phyloP scores from a whole-genome alignment of 1,140 invertebrate species.

The Drosophila nikananu region DNA sequence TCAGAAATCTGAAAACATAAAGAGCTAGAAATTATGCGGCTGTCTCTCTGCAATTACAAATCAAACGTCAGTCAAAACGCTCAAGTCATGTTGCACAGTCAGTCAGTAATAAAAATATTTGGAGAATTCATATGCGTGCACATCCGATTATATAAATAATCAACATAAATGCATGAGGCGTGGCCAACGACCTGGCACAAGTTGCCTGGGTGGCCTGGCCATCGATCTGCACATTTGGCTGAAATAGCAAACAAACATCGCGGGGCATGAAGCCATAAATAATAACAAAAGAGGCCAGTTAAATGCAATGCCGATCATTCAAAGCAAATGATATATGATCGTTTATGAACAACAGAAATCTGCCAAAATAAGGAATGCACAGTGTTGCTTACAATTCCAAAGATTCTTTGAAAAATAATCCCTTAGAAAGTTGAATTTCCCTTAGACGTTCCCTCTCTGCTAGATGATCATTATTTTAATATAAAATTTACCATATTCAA shows the following conservation, averaged over 20 bases:
- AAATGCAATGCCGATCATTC: slow-evolving; percentile 30
- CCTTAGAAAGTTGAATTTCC: too few species aligned
- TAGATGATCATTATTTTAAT: not conserved
- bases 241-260: slow-evolving; percentile 43
- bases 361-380: not conserved
- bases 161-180: slow-evolving; percentile 45
- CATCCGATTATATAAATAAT: slow-evolving; percentile 41
- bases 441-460: not conserved
- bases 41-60: slow-evolving; percentile 70
- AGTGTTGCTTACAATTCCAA: not conserved
- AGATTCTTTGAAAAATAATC: not conserved
- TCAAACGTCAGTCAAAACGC: slow-evolving; percentile 70
- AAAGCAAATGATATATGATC: slow-evolving; percentile 26
- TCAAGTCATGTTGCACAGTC: slow-evolving; percentile 21
- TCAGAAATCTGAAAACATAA: slow-evolving; percentile 37
- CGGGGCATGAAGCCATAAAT: slow-evolving; percentile 45
- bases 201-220: slow-evolving; percentile 29
- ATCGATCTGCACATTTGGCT: slow-evolving; percentile 44
- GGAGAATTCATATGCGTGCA: slow-evolving; percentile 46
- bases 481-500: not conserved
- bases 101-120: slow-evolving; percentile 64
- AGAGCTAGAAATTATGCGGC: slow-evolving; percentile 66
- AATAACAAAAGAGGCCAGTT: slow-evolving; percentile 47
- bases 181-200: slow-evolving; percentile 8
- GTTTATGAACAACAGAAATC: not conserved